Base-by-base conservation (phyloP, 2,888 invertebrate species). In the Endotricha flammealis region DNA sequence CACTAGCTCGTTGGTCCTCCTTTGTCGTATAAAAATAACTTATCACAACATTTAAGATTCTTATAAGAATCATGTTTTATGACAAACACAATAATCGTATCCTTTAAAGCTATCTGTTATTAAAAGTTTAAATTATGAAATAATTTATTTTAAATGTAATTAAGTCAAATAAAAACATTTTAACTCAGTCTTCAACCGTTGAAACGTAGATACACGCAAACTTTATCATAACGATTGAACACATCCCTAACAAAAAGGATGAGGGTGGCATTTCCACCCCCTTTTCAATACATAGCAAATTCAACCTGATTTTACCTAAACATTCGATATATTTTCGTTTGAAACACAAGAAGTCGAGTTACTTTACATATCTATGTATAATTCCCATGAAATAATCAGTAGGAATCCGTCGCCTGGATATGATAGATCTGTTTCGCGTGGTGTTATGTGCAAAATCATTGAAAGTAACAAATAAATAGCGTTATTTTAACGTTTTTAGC, bases 311-410 rank as follows among this genome's bases (percentile, higher is more conserved):
- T 0, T 0, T 0, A 1, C 2, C 1, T n/a, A n/a, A 0, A 0
- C 0, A 6, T 38, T 58, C 50, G 47, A 48, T 42, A 16, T 3
- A 53, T 31, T 54, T 51, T 64, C 30, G 32, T 5, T 27, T 51
- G 38, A 14, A 22, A 4, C 1, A 2, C 12, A 11, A 29, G 32
- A 62, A 64, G 67, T 62, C n/a, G 60, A 71, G 69, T 64, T 64
- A 66, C 70, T 74, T 64, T 65, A 75, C 61, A 71, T 70, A 74
- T 59, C 61, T 66, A 59, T 63, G 57, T 61, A 59, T 65, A 68
- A 50, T 49, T 45, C 41, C 58, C 57, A 73, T 79, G 69, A 78
- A 83, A 81, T 81, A 81, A 81, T 81, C 83, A 83, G 83, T 82
- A 77, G 64, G 56, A 54, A 56, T 53, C 61, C 44, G 50, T 52